Base-by-base conservation (phyloP, 2,797 vertebrate species). In the Alfaro cultratus region DNA sequence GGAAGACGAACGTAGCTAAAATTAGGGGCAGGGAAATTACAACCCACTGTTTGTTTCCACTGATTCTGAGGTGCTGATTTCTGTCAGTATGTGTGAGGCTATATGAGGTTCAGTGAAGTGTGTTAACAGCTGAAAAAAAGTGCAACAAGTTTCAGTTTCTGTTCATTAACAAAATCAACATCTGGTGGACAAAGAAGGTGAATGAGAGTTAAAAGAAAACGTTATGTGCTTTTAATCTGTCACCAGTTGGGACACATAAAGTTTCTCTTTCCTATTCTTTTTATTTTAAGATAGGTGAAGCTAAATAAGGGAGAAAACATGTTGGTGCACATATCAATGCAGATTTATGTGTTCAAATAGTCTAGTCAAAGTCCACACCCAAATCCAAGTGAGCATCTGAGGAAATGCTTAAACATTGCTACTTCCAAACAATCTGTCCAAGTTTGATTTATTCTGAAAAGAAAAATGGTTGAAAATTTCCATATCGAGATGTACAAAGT, bases 81-180 rank as follows among this genome's bases (percentile, higher is more conserved):
- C 64, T 21, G 79, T 53, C 43, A 47, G 47, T 36, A 62, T 15
- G 21, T 49, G 15, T 76, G 1, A 47, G 13, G 57, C 62, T 7
- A 74, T 13, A 73, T 31, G 2, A 57, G 13, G 60, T 29, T 16
- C 46, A 49, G 13, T 73, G 9, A 75, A 41, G 21, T 12, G 16
- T 55, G 23, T 76, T 77, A 39, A 29, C 5, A 57, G 26, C 26
- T 11, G 1, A 15, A 62, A 60, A 57, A 34, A 31, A 62, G 60
- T 68, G 46, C 72, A 80, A 5, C 45, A 60, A 45, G 57, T 87
- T 83, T 88, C 73, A 75, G 21, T 83, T 87, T 85, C 77, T 73
- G 46, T 77, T 86, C 36, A 26, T 43, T 21, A 15, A 43, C 43
- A 18, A 45, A 72, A 72, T 45, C 2, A 1, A 46, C 68, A 72